Base-by-base conservation (phyloP, 2,113 vertebrate species). In the Scytalopus superciliaris region DNA sequence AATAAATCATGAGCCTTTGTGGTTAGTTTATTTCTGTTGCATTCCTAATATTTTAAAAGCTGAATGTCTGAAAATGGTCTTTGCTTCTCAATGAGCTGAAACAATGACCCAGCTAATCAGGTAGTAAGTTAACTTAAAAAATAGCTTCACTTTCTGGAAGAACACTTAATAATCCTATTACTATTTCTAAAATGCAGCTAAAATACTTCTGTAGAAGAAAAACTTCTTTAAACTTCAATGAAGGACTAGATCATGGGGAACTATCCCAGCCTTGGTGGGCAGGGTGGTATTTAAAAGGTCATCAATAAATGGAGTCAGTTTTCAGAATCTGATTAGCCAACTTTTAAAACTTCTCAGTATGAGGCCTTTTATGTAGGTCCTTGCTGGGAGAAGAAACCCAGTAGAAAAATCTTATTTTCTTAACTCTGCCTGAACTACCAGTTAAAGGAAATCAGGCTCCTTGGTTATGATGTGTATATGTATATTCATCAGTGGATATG, bases 251-350 rank as follows among this genome's bases (percentile, higher is more conserved):
- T 55, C 13, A 9, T 24, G 25, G 12, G 35, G 8, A 91, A 33
- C 15, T 82, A 35, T 44, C 22, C 17, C 28, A 67, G 35, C 25
- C 30, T 72, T 0, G 0, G 18, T 39, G 60, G 44, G 33, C 0
- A 0, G 44, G 9, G 30, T 42, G 23, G 14, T 67, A 47, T 83
- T 92, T 73, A 39, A 72, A 75, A 47, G 22, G 37, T 56, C 2
- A 3, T 62, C 3, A 25, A 89, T n/a, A 81, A 37, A 69, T 19
- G 11, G 47, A 75, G 35, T 56, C 27, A 44, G 23, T 87, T 87
- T 70, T 31, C 62, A 60, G 56, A 63, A 7, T 40, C 16, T 52
- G 31, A 66, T 89, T 22, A 89, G 19, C 8, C 55, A 52, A 8
- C 14, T 79, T 57, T 69, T 60, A 22, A 39, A 82, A 78, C 10